Evolutionary conservation across 1,140 invertebrate species (phyloP).

Genomic region (Eurosta solidaginis): DNA sequence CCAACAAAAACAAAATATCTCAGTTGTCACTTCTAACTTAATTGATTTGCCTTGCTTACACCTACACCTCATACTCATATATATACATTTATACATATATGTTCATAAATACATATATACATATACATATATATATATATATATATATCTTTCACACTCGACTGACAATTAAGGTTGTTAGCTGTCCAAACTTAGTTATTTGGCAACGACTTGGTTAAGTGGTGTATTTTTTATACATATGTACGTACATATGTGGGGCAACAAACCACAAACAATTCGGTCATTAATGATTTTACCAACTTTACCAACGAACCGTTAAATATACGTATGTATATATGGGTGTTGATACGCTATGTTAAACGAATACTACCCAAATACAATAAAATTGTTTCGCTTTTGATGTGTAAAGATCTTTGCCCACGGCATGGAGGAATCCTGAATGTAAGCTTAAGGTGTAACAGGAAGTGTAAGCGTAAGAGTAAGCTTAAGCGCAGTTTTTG

Average conservation of each 20-base stretch:
- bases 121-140: not conserved
- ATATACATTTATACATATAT: not conserved
- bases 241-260: conserved; percentile 17
- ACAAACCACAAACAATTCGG: not conserved
- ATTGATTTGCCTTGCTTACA: no score
- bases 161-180: not conserved
- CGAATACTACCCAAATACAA: not conserved
- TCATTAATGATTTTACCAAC: not conserved
- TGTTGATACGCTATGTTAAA: not conserved
- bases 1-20: no score
- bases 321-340: not conserved
- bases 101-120: no score
- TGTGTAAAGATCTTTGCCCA: no score
- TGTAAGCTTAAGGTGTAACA: no score
- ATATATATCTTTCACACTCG: not conserved
- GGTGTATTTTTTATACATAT: not conserved
- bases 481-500: no score
- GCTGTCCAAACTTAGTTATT: not conserved
- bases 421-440: no score
- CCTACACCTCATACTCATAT: no score
- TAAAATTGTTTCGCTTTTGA: no score
- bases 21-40: no score
- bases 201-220: not conserved
- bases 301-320: not conserved
- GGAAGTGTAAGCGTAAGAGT: no score